phyloP scores from a whole-genome alignment of 2,113 vertebrate species.

The Syngnathoides biaculeatus region DNA sequence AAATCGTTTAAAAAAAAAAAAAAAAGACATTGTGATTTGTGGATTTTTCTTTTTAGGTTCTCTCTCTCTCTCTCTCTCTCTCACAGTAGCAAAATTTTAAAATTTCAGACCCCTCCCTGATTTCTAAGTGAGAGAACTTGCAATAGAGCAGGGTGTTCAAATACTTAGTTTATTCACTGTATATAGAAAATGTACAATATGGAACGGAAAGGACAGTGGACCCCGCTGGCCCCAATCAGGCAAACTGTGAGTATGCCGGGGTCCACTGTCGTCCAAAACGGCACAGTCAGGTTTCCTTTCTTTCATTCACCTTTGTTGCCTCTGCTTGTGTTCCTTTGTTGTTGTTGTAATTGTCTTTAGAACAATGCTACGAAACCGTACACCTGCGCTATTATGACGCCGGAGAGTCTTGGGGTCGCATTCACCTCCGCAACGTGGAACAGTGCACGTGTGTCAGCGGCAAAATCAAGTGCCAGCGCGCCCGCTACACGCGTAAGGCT shows the following conservation, averaged over 20 bases:
- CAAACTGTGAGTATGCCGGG: no score
- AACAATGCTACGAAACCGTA: conserved; percentile 82
- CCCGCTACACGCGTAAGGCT: conserved; percentile 75
- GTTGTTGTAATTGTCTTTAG: conserved; percentile 64
- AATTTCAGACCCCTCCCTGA: no score
- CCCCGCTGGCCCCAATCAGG: no score
- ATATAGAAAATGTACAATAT: neutral
- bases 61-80: no score
- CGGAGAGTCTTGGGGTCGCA: conserved; percentile 81
- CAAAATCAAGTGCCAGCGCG: conserved; percentile 57
- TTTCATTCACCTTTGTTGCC: conserved; percentile 25
- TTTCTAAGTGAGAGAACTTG: no score
- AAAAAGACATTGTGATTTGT: no score
- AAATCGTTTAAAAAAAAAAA: no score
- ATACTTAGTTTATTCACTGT: no score
- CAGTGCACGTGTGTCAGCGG: conserved; percentile 74
- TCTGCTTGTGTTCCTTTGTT: conserved; percentile 25
- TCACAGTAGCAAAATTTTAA: no score
- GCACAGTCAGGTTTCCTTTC: conserved; percentile 6
- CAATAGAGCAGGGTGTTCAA: no score
- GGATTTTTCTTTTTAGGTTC: no score
- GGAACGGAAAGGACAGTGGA: neutral
- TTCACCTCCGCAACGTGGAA: conserved; percentile 77
- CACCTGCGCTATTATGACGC: conserved; percentile 80
- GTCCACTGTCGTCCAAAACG: neutral